These are phyloP conservation scores for Styela plicata DNA, from an alignment of 23 tunicate species.

Conservation along the genomic window DNA sequence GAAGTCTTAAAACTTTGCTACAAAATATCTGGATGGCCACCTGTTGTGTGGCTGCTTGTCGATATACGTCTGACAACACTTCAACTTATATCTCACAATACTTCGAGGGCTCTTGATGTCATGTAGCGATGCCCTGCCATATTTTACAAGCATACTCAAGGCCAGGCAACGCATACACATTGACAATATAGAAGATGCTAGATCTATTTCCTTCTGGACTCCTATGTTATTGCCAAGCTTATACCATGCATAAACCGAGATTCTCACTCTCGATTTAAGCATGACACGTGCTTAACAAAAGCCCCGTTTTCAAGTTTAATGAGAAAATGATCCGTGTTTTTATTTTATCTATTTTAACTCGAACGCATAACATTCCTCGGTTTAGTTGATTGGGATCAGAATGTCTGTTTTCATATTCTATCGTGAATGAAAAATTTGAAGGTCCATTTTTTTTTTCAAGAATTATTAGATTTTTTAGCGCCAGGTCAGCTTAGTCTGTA, in stretches of 20 bases:
- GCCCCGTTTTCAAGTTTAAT: no score
- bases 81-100: conserved; percentile 17
- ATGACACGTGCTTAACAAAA: no score
- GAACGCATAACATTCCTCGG: no score
- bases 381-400: no score
- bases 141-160: not conserved
- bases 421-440: not conserved
- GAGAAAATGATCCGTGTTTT: no score
- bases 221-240: no score
- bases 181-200: not conserved
- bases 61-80: conserved; percentile 14
- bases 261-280: no score
- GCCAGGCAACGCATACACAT: not conserved
- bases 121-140: not conserved
- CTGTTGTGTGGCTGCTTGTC: not conserved
- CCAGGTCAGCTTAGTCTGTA: no score
- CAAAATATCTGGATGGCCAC: not conserved
- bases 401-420: no score
- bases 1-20: not conserved
- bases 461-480: not conserved
- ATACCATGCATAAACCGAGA: no score
- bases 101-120: conserved; percentile 6
- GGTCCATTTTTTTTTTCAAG: not conserved
- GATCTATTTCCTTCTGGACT: not conserved
- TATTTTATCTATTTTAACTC: no score